phyloP scores from a whole-genome alignment of 2,888 invertebrate species.

The Nomada goodeniana region DNA sequence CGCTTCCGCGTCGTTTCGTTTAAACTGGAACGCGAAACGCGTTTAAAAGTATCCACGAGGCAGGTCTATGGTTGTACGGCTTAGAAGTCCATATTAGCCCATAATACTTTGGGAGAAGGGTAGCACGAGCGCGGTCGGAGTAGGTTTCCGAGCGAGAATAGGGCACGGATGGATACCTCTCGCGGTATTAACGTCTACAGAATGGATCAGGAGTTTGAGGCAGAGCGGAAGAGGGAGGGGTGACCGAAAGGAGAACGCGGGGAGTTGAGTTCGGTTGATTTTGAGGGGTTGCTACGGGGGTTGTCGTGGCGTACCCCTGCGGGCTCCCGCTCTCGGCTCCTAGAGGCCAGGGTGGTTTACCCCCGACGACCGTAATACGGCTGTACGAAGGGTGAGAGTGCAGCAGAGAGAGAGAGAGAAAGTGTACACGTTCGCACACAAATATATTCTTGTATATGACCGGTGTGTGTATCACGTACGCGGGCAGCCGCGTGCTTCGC shows the following conservation, averaged over 20 bases:
- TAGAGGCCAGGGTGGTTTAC: conserved; percentile 76
- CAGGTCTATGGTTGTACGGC: not conserved
- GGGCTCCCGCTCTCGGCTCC: conserved; percentile 79
- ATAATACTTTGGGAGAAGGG: conserved; percentile 72
- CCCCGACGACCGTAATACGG: conserved; percentile 79
- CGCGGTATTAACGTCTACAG: conserved; percentile 86
- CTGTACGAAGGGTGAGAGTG: conserved; percentile 71
- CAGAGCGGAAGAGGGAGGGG: conserved; percentile 78
- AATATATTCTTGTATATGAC: not conserved
- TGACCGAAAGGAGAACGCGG: conserved; percentile 51
- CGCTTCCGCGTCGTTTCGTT: too few relatives aligned
- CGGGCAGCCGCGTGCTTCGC: conserved; percentile 70
- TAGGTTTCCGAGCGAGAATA: conserved; percentile 78
- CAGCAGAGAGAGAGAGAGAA: conserved; percentile 36
- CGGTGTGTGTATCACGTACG: conserved; percentile 57
- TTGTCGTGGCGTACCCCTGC: conserved; percentile 83
- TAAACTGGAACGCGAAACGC: too few relatives aligned
- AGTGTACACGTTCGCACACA: conserved; percentile 17
- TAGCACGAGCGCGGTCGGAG: conserved; percentile 77
- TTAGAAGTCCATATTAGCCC: conserved; percentile 58
- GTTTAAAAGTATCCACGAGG: not conserved
- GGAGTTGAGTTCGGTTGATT: conserved; percentile 81
- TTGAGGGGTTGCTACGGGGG: conserved; percentile 84
- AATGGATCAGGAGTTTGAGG: conserved; percentile 84
- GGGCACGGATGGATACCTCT: conserved; percentile 68